Percentiles rank a stretch among this genome's conserved stretches.
These are phyloP conservation scores for Cisticola juncidis DNA, from an alignment of 2,113 vertebrate species.

Conservation along the genomic window DNA sequence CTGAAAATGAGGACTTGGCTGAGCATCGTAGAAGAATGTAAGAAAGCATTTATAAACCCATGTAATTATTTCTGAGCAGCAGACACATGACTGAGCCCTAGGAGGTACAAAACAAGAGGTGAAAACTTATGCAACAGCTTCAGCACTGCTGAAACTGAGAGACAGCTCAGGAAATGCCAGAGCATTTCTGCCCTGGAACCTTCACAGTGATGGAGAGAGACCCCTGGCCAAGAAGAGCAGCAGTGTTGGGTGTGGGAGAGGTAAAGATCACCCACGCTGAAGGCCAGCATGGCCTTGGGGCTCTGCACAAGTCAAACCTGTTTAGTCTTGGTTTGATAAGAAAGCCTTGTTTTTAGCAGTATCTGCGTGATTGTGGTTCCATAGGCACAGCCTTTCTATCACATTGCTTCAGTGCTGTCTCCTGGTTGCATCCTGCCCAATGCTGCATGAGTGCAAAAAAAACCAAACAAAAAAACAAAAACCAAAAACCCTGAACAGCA, in stretches of 20 bases:
- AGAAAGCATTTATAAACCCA: background rate
- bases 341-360: background rate
- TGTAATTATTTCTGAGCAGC: background rate
- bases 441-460: background rate
- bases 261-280: slow-evolving; percentile 16
- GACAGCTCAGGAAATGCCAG: background rate
- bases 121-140: background rate
- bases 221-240: background rate
- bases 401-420: background rate
- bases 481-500: background rate
- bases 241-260: background rate
- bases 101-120: slow-evolving; percentile 17
- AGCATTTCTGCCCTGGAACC: background rate
- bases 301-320: slow-evolving; percentile 1
- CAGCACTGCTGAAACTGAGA: background rate
- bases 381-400: background rate
- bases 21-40: background rate
- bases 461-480: no score
- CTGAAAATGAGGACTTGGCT: background rate
- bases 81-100: background rate
- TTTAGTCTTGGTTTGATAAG: slow-evolving; percentile 1
- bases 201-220: slow-evolving; percentile 7
- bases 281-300: background rate
- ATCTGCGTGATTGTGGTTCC: background rate
- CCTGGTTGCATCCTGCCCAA: background rate